phyloP scores from a whole-genome alignment of 2,113 vertebrate genomes.

The Platycercus adscitus region DNA sequence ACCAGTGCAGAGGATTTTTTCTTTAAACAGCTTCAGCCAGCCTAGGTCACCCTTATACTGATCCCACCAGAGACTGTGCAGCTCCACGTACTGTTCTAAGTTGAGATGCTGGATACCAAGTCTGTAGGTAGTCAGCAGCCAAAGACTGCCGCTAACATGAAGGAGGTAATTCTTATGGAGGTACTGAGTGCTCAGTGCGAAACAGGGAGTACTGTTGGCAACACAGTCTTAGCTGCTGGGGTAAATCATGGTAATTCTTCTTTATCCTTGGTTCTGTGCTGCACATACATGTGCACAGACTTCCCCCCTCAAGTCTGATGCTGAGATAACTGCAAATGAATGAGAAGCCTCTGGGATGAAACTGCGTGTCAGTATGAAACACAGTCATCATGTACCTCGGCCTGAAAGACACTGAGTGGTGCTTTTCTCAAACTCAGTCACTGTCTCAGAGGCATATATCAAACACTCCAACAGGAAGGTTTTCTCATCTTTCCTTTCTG shows the following conservation, averaged over 20 bases:
- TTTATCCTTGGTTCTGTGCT: not conserved
- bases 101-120: not conserved
- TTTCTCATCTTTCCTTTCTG: not conserved
- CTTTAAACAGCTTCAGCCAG: not conserved
- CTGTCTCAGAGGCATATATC: not conserved
- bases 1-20: not conserved
- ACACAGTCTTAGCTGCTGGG: not conserved
- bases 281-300: not conserved
- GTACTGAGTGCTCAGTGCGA: not conserved
- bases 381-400: not conserved
- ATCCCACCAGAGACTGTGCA: not conserved
- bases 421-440: not conserved
- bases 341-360: not conserved
- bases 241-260: not conserved
- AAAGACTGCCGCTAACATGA: not conserved
- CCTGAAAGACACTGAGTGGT: not conserved
- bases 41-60: not conserved
- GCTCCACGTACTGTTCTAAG: not conserved
- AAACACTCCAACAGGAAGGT: not conserved
- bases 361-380: not conserved
- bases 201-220: not conserved
- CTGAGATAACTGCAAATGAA: not conserved
- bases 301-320: not conserved
- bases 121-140: not conserved
- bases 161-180: not conserved